Percentiles rank a stretch among this genome's conserved stretches.
These are phyloP conservation scores for Latrodectus geometricus DNA, from an alignment of 1,140 invertebrate species.

Conservation along the genomic window DNA sequence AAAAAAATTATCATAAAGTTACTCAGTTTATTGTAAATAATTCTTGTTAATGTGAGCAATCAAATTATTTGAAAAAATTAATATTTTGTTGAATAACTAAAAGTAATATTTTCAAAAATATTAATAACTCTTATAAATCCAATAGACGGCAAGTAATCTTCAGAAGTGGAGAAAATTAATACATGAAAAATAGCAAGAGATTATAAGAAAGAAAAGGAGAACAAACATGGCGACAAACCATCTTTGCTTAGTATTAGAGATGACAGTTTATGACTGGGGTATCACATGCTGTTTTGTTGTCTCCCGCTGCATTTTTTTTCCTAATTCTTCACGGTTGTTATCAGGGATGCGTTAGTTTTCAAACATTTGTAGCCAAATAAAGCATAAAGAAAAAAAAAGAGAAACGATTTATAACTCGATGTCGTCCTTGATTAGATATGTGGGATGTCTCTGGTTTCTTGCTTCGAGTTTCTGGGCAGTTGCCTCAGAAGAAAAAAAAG, in stretches of 20 bases:
- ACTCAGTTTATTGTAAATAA: no score
- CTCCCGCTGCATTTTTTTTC: background rate
- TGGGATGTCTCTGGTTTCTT: slow-evolving; percentile 14
- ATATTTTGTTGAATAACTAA: no score
- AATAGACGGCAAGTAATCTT: no score
- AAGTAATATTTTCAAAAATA: no score
- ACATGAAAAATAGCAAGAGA: no score
- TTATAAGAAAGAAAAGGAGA: background rate
- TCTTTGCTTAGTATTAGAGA: background rate
- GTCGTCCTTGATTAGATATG: slow-evolving; percentile 31
- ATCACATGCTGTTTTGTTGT: background rate
- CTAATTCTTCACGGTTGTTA: slow-evolving; percentile 6
- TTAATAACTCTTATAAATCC: no score
- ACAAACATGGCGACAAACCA: background rate
- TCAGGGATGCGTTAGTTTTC: slow-evolving; percentile 30
- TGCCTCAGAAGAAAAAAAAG: background rate
- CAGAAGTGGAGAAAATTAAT: no score
- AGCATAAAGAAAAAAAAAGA: slow-evolving; percentile 28
- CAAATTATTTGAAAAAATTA: no score
- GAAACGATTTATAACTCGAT: slow-evolving; percentile 13
- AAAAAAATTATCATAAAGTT: no score
- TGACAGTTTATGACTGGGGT: background rate
- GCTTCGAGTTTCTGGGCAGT: background rate
- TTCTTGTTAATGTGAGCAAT: no score
- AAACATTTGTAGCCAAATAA: slow-evolving; percentile 56